phyloP scores from a whole-genome alignment of 2,888 invertebrate species.

The Stomorhina lunata region DNA sequence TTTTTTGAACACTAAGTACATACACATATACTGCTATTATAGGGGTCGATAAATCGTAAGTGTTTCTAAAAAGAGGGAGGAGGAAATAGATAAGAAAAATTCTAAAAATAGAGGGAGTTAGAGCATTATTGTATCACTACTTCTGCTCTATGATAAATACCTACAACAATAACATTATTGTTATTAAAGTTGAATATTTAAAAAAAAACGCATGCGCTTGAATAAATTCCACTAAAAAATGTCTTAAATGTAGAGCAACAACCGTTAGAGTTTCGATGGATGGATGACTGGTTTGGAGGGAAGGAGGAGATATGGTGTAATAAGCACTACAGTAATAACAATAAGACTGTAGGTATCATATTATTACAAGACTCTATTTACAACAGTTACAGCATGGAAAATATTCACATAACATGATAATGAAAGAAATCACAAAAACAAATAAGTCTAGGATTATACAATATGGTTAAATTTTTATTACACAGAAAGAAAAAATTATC shows the following conservation, averaged over 20 bases:
- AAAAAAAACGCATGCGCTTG: conserved; percentile 56
- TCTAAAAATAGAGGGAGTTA: conserved; percentile 19
- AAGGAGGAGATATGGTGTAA: conserved; percentile 6
- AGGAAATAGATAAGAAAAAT: not conserved
- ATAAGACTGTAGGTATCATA: not conserved
- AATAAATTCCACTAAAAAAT: not conserved
- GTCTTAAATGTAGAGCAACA: conserved; percentile 59
- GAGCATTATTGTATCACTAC: too few species aligned
- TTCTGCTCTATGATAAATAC: not conserved
- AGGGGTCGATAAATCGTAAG: conserved; percentile 1
- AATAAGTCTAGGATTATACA: not conserved
- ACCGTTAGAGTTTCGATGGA: conserved; percentile 50
- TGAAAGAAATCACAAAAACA: not conserved
- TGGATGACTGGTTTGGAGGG: not conserved
- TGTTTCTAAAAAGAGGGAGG: not conserved
- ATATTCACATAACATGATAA: not conserved
- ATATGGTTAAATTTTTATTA: not conserved
- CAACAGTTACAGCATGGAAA: not conserved
- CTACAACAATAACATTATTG: conserved; percentile 21
- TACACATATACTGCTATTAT: not conserved
- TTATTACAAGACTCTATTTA: not conserved
- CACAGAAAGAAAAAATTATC: too few species aligned
- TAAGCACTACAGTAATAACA: conserved; percentile 13
- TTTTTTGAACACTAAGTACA: not conserved
- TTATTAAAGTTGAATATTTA: not conserved